Conservation (phyloP, 2,888 invertebrate species). For the Pelosia muscerda region DNA sequence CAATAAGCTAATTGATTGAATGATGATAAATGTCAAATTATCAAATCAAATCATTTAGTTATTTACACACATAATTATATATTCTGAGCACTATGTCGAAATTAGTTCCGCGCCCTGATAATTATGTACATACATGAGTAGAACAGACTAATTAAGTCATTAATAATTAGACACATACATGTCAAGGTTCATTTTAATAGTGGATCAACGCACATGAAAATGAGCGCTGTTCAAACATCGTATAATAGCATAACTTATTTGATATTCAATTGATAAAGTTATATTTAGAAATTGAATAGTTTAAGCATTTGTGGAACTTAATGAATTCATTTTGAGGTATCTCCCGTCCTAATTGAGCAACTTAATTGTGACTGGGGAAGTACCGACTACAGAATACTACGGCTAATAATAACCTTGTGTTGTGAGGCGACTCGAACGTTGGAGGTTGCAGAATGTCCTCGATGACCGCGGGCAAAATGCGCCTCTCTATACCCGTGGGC, state of each 20-base stretch:
- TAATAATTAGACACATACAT: conserved; percentile 5
- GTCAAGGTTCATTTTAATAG: conserved; percentile 5
- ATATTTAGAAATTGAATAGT: not conserved
- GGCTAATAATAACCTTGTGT: too few species aligned
- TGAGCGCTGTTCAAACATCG: not conserved
- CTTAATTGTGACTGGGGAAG: too few species aligned
- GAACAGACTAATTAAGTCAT: not conserved
- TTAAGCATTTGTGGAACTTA: not conserved
- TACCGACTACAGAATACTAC: too few species aligned
- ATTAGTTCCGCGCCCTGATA: conserved; percentile 4
- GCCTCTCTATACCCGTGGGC: too few species aligned
- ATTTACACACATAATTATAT: not conserved
- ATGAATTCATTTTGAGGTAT: not conserved
- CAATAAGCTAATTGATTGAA: too few species aligned
- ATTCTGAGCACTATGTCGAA: not conserved
- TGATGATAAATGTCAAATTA: too few species aligned
- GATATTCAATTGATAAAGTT: not conserved
- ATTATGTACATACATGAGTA: not conserved
- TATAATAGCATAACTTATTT: not conserved
- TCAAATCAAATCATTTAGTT: not conserved
- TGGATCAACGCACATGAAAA: not conserved
- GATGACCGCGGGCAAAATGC: too few species aligned
- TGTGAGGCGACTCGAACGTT: too few species aligned
- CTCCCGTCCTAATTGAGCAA: too few species aligned
- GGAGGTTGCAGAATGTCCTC: too few species aligned